These are phyloP conservation scores for Gallinago solitaria DNA, from an alignment of 2,797 vertebrate species.

Conservation along the genomic window DNA sequence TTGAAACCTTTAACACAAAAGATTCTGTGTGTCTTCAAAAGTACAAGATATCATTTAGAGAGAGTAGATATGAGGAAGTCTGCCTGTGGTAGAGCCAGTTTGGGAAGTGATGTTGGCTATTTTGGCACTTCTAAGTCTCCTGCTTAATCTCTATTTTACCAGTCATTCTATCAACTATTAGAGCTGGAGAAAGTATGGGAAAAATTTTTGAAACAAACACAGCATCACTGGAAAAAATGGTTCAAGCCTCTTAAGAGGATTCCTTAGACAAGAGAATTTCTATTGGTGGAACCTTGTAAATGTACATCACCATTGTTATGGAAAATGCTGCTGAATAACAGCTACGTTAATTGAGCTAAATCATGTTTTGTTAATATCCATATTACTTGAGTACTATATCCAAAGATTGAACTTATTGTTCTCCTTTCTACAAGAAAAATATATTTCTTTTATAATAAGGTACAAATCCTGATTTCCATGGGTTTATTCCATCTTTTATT, in stretches of 20 bases:
- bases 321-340: not conserved
- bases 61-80: not conserved
- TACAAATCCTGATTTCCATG: conserved; percentile 25
- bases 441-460: not conserved
- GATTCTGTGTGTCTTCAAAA: not conserved
- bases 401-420: not conserved
- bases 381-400: not conserved
- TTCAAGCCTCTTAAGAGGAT: not conserved
- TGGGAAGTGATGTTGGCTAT: not conserved
- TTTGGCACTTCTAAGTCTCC: not conserved
- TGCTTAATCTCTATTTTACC: not conserved
- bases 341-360: not conserved
- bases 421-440: not conserved
- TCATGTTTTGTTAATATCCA: not conserved
- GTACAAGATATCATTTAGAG: not conserved
- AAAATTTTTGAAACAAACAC: not conserved
- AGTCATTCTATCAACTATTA: not conserved
- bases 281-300: not conserved
- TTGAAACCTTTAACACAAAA: not conserved
- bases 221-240: not conserved
- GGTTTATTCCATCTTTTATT: not conserved
- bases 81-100: not conserved
- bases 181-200: not conserved
- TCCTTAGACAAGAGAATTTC: not conserved
- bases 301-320: not conserved